Evolutionary conservation across 1,140 invertebrate species (phyloP).

Genomic region (Pseudoatta argentina): DNA sequence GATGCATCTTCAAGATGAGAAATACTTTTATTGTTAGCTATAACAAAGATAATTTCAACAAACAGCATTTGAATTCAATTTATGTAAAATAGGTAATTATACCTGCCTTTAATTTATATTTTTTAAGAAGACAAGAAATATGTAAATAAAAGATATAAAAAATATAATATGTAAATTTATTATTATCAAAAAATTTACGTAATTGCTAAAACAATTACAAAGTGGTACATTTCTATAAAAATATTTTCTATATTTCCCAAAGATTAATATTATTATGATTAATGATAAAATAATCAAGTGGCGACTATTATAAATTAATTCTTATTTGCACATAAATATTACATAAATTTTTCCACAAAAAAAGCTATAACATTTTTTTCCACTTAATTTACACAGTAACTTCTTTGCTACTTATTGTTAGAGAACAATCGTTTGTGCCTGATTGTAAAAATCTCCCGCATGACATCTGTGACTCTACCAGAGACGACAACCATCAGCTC

Average conservation of each 20-base stretch:
- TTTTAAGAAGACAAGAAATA: neutral
- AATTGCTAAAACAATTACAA: neutral
- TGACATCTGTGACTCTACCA: slow-evolving; percentile 10
- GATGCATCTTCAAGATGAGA: slow-evolving; percentile 6
- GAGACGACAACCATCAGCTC: neutral
- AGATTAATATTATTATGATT: neutral
- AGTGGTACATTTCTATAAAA: neutral
- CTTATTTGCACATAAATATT: neutral
- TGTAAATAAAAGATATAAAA: neutral
- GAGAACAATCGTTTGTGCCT: neutral
- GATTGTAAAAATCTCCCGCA: slow-evolving; percentile 12
- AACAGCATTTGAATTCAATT: slow-evolving; percentile 3
- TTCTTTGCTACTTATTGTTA: neutral
- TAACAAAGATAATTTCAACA: slow-evolving; percentile 17
- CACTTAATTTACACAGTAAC: neutral
- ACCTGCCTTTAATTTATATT: neutral
- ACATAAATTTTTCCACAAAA: neutral
- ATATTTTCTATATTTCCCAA: neutral
- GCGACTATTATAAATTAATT: neutral
- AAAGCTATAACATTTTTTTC: neutral
- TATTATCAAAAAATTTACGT: neutral
- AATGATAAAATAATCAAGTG: neutral
- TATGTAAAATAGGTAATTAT: neutral
- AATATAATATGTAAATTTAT: neutral
- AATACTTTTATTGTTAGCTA: slow-evolving; percentile 37